Evolutionary conservation across 2,888 invertebrate species (phyloP), one percentile per base, ranked within the genome.

Genomic region (Patella pellucida): DNA sequence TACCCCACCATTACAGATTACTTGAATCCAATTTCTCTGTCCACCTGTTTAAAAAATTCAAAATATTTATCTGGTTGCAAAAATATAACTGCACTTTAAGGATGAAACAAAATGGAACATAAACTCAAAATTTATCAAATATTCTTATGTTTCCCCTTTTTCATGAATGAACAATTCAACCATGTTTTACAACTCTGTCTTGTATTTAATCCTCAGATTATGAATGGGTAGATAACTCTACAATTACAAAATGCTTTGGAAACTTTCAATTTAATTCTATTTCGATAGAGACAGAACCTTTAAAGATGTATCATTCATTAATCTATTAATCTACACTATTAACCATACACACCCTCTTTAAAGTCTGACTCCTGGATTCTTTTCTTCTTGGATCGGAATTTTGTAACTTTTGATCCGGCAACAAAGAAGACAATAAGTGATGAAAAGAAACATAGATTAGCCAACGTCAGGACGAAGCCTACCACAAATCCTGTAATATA

Each of bases 1-100:
- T 93, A 96, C 95, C n/a, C 96, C 96, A 1, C 94, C 95, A 92
- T 97, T 97, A 89, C 96, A 96, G 0, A 97, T 90, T 9, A 96
- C 96, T 91, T 97, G 97, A 16, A 96, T 92, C 96, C 97, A 97
- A 89, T 95, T 96, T 79, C 97, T 93, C 89, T 95, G 95, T 0
- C 96, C 96, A 85, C 96, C 95, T 94, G 85, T 41, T 41, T 41
- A 41, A 41, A 41, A 27, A 5, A 7, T 5, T 41, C n/a, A 91
- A 88, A 78, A 69, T 62, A 69, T 68, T 70, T 52, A 23, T n/a
- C 19, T n/a, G 12, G 19, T 31, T n/a, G 19, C 15, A 19, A 68
- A 23, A 50, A 23, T 2, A 62, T 62, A 23, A 62, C 62, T 4
- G 5, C 5, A 41, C 31, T 41, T 5, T 41, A 41, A 41, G 7